Evolutionary conservation across 2,113 vertebrate genomes (phyloP).

Genomic region (Marmota flaviventris): DNA sequence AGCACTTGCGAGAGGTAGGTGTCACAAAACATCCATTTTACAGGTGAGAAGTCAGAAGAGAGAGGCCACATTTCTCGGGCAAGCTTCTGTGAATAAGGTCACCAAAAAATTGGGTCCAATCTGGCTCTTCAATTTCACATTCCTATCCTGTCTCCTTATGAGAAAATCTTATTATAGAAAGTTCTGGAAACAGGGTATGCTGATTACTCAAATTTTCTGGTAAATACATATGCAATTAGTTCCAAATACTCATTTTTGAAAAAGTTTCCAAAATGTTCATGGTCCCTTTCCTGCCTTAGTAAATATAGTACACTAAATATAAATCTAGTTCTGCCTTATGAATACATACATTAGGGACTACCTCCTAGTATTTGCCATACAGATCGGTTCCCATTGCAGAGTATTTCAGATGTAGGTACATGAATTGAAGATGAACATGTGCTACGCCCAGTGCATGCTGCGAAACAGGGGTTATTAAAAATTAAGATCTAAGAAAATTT

Average conservation of each 20-base stretch:
- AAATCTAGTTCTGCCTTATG: constrained; percentile 6
- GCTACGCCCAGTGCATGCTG: not conserved
- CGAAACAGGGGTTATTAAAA: not conserved
- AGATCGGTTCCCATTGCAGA: not conserved
- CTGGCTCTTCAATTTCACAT: constrained; percentile 18
- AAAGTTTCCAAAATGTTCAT: constrained; percentile 26
- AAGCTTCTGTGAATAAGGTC: not conserved
- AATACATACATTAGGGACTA: not conserved
- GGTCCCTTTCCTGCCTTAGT: constrained; percentile 17
- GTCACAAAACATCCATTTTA: not conserved
- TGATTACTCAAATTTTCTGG: constrained; percentile 55
- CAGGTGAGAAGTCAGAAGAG: not conserved
- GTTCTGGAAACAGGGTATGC: constrained; percentile 48
- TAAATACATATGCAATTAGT: constrained; percentile 39
- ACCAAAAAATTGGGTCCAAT: not conserved
- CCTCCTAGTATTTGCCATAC: not conserved
- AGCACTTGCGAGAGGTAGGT: not conserved
- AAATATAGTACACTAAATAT: constrained; percentile 22
- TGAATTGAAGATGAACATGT: not conserved
- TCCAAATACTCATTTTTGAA: constrained; percentile 59
- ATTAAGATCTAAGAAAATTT: not conserved
- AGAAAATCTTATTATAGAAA: constrained; percentile 45
- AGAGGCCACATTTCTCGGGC: not conserved
- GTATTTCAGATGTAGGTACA: not conserved
- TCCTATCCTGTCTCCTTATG: not conserved